Conservation (phyloP, 2,113 vertebrate species). For the Camelus bactrianus region DNA sequence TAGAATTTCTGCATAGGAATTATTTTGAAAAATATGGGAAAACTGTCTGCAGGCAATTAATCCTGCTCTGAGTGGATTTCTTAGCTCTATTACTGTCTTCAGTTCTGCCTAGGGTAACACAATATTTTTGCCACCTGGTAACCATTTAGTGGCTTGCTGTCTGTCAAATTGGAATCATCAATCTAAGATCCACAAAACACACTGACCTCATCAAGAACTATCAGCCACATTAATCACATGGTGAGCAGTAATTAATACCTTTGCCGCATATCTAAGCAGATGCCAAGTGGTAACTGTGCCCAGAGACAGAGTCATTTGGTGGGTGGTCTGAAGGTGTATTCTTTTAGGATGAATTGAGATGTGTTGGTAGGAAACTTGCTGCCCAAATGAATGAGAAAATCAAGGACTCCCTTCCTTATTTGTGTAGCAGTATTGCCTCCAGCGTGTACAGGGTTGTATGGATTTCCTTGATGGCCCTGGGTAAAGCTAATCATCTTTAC, state of each 20-base stretch:
- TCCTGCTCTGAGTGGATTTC: constrained; percentile 32
- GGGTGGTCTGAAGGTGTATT: constrained; percentile 65
- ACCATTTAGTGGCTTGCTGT: constrained; percentile 74
- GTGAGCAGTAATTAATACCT: constrained; percentile 79
- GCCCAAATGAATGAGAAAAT: constrained; percentile 1
- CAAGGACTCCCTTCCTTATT: neutral
- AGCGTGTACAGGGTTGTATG: neutral
- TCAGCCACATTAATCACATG: constrained; percentile 75
- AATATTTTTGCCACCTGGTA: constrained; percentile 79
- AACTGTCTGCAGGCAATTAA: constrained; percentile 3
- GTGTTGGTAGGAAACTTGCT: neutral
- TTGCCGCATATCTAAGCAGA: constrained; percentile 64
- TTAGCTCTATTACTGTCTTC: constrained; percentile 22
- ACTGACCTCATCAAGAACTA: constrained; percentile 78
- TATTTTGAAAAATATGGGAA: constrained; percentile 45
- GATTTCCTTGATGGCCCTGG: neutral
- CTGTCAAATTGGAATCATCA: constrained; percentile 77
- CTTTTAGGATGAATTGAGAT: constrained; percentile 51
- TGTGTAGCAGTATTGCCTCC: neutral
- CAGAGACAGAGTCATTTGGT: constrained; percentile 63
- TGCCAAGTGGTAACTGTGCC: constrained; percentile 66
- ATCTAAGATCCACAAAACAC: constrained; percentile 74
- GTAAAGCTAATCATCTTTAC: neutral
- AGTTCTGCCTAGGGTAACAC: constrained; percentile 61
- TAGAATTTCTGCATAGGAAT: constrained; percentile 28